Evolutionary conservation across 2,113 vertebrate genomes (phyloP).

Genomic region (Rhynchopsitta pachyrhyncha): DNA sequence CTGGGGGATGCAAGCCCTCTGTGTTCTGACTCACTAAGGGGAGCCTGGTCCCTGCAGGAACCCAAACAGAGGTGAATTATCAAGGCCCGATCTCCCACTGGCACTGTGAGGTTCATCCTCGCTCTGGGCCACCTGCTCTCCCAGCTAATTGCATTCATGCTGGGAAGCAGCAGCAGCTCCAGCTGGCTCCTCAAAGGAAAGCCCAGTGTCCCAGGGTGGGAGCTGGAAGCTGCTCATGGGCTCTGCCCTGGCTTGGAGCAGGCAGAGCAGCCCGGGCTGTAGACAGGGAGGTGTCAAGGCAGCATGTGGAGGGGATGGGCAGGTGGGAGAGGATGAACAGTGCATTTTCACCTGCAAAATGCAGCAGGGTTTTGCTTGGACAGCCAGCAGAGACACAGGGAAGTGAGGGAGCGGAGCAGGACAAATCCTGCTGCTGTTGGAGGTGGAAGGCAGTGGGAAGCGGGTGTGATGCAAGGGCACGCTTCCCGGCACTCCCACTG

Average conservation of each 20-base stretch:
- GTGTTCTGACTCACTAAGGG: neutral
- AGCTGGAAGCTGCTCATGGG: neutral
- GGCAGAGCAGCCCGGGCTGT: neutral
- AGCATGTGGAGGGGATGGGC: neutral
- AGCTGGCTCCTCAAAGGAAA: neutral
- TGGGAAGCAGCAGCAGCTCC: neutral
- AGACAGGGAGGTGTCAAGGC: neutral
- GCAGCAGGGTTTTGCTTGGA: neutral
- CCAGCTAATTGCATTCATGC: neutral
- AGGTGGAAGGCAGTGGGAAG: neutral
- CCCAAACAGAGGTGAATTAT: neutral
- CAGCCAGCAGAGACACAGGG: neutral
- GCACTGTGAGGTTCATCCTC: neutral
- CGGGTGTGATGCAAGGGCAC: neutral
- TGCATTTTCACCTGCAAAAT: neutral
- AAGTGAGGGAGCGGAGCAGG: neutral
- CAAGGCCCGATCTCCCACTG: neutral
- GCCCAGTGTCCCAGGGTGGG: neutral
- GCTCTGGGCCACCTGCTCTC: neutral
- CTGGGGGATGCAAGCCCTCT: neutral
- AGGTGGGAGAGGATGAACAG: neutral
- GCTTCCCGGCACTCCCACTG: neutral
- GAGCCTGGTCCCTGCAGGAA: neutral
- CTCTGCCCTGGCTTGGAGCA: neutral
- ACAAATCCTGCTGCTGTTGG: neutral